Conservation (phyloP, 1,140 invertebrate species). For the Neuroterus valhalla region DNA sequence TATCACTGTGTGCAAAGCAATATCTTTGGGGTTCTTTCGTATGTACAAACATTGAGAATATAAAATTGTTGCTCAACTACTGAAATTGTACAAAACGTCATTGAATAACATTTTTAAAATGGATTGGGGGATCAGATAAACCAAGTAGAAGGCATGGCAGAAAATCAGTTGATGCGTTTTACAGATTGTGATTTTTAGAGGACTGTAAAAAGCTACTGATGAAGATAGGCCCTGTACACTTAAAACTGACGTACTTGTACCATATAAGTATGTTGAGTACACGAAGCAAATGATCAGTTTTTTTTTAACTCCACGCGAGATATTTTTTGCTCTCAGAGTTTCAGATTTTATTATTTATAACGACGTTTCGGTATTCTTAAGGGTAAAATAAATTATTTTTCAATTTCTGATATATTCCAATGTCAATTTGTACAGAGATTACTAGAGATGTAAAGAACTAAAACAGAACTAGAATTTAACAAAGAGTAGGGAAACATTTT, state of each 20-base stretch:
- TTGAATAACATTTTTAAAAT: background rate
- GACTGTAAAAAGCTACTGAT: background rate
- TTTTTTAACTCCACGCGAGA: too few species aligned
- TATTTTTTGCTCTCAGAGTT: too few species aligned
- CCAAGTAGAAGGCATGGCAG: too few species aligned
- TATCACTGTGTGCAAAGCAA: slow-evolving; percentile 38
- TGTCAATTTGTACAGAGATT: background rate
- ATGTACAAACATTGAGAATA: slow-evolving; percentile 22
- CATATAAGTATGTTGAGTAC: too few species aligned
- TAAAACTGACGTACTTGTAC: background rate
- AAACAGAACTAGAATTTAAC: background rate
- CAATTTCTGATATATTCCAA: too few species aligned
- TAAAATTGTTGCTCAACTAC: slow-evolving; percentile 40
- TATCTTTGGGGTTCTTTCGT: slow-evolving; percentile 34
- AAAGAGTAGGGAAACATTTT: background rate
- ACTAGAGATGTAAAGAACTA: background rate
- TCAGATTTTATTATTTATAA: too few species aligned
- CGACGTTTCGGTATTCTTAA: too few species aligned
- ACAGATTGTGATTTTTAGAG: slow-evolving; percentile 31
- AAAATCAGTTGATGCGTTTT: slow-evolving; percentile 8
- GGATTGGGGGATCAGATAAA: too few species aligned
- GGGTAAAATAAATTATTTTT: too few species aligned
- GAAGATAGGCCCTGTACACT: background rate
- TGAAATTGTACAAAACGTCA: slow-evolving; percentile 19
- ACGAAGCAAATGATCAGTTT: too few species aligned